Conservation (phyloP, 2,888 invertebrate species). For the Phengaris alcon region DNA sequence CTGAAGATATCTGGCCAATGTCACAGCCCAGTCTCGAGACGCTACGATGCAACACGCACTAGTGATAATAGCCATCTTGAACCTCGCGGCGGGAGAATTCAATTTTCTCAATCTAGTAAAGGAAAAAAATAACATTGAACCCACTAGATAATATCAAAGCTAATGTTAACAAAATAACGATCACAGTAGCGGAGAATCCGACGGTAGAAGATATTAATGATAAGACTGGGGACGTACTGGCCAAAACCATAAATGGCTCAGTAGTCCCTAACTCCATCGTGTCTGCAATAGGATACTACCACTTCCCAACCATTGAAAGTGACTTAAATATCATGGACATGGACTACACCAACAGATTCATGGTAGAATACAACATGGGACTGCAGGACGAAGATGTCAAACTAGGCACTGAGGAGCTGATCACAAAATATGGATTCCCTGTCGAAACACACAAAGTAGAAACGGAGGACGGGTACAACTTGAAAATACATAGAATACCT, state of each 20-base stretch:
- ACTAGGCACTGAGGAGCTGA: slow-evolving; percentile 25
- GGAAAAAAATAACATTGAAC: not conserved
- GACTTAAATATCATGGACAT: not conserved
- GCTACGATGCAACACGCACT: not conserved
- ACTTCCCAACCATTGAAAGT: slow-evolving; percentile 1
- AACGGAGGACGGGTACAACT: slow-evolving; percentile 57
- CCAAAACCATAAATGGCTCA: not conserved
- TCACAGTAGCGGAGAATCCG: not conserved
- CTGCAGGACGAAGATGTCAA: slow-evolving; percentile 21
- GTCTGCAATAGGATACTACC: not conserved
- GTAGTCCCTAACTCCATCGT: too few relatives aligned
- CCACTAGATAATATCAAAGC: not conserved
- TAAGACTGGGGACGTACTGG: not conserved
- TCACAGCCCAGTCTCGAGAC: not conserved
- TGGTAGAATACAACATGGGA: slow-evolving; percentile 21
- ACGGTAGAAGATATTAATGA: not conserved
- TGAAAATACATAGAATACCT: slow-evolving; percentile 56
- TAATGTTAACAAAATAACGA: not conserved
- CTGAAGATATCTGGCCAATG: too few relatives aligned
- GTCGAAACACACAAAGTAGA: slow-evolving; percentile 50
- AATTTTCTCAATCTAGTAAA: not conserved
- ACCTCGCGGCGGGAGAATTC: not conserved
- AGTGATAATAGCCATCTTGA: not conserved
- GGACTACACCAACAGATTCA: slow-evolving; percentile 6
- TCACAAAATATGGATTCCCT: slow-evolving; percentile 53